Evolutionary conservation across 2,797 vertebrate species (phyloP), one percentile per base, ranked within the genome.

Genomic region (Oreochromis mossambicus): DNA sequence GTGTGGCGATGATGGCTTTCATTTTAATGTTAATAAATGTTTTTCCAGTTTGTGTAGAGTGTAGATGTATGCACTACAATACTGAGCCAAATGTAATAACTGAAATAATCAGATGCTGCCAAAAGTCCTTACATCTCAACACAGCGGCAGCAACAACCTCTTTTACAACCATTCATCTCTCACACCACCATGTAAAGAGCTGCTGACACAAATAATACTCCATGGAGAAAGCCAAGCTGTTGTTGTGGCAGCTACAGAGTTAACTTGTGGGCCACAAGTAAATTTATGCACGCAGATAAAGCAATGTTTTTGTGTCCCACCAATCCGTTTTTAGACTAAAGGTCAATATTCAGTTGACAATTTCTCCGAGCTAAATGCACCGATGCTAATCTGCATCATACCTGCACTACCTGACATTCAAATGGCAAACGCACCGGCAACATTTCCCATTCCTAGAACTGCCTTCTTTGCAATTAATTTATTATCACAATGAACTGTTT

Each of bases 381-480:
- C 24, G 82, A 78, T 19, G 41, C 61, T 76, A 58, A 84, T 48
- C 73, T 76, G 51, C 26, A 17, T 36, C 78, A 80, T 58, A 79
- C 77, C 63, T 82, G 48, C 81, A 46, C 29, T n/a, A 58, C 46
- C 38, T 54, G 81, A 82, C 77, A 34, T 79, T 81, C 36, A 77
- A 50, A 29, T 17, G 77, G 55, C 19, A 81, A 79, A 83, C 24
- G 7, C 55, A 55, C 29, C 6, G 26, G 70, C 26, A 78, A 61
- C 14, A 56, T 50, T 29, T 9, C 7, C 34, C 51, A 78, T 83
- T 66, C 52, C 26, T 38, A n/a, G 26, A 43, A 79, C 58, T 21
- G n/a, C 61, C 61, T 75, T 76, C 24, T 15, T 58, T 70, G 32
- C 41, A 41, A 55, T 75, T 6, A 6, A 75, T 75, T 75, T 50